phyloP scores from a whole-genome alignment of 1,140 invertebrate genomes.

The Spodoptera litura region DNA sequence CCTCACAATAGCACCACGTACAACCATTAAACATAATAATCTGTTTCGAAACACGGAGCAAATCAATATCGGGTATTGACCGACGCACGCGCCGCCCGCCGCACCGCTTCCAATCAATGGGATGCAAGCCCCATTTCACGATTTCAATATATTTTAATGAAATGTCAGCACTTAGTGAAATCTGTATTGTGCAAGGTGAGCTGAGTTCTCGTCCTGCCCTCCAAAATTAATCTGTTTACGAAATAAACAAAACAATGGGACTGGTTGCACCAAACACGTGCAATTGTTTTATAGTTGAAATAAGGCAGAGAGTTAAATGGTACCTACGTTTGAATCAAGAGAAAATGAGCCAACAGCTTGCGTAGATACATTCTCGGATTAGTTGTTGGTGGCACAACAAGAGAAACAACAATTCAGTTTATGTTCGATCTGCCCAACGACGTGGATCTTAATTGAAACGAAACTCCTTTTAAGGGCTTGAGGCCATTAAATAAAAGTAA shows the following conservation, averaged over 20 bases:
- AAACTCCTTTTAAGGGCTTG: conserved; percentile 16
- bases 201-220: conserved; percentile 53
- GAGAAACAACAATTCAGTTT: background rate
- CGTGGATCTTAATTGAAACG: conserved; percentile 16
- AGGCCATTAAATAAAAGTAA: conserved; percentile 36
- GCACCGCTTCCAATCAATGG: conserved; percentile 76
- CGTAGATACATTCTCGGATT: background rate
- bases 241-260: conserved; percentile 61
- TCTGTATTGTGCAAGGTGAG: conserved; percentile 73
- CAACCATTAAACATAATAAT: conserved; percentile 59
- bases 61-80: conserved; percentile 77
- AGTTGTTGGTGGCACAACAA: conserved; percentile 2
- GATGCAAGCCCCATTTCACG: conserved; percentile 80
- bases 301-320: background rate
- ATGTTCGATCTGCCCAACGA: background rate
- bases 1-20: conserved; percentile 45
- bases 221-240: conserved; percentile 57
- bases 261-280: conserved; percentile 39
- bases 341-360: background rate
- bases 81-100: conserved; percentile 71
- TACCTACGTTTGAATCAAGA: background rate
- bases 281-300: conserved; percentile 13
- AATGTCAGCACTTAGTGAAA: conserved; percentile 81
- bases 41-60: conserved; percentile 68
- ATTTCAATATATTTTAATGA: conserved; percentile 84